A percentile compares a stretch with the other conserved stretches of the same genome.
Conservation (phyloP, 1,140 invertebrate species). For the Lepidurus packardi region DNA sequence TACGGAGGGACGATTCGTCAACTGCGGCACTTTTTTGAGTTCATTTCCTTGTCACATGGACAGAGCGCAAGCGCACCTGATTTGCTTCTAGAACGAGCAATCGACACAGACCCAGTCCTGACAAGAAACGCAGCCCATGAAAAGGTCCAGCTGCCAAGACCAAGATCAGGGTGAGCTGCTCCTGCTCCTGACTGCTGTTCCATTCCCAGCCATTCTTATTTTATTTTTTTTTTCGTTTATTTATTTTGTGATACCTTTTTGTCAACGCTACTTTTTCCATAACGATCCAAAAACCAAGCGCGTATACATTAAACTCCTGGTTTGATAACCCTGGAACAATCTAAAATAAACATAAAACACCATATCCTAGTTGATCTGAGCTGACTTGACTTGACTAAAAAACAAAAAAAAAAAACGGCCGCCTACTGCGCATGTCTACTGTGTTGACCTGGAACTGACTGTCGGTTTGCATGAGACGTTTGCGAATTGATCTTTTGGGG, state of each 20-base stretch:
- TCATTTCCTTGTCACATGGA: not conserved
- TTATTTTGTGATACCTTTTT: not conserved
- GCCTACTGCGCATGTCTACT: not conserved
- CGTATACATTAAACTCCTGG: too few species aligned
- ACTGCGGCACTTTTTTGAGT: conserved; percentile 11
- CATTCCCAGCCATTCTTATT: not conserved
- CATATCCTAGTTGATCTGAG: too few species aligned
- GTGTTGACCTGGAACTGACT: not conserved
- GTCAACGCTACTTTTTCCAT: not conserved
- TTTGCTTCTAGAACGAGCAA: not conserved
- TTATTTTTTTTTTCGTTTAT: not conserved
- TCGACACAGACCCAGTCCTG: not conserved
- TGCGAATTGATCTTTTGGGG: not conserved
- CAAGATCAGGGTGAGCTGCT: conserved; percentile 17
- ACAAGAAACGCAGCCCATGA: not conserved
- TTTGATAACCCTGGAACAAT: too few species aligned
- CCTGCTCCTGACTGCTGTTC: not conserved
- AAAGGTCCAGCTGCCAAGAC: not conserved
- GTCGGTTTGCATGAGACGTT: not conserved
- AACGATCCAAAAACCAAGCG: too few species aligned
- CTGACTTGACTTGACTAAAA: not conserved
- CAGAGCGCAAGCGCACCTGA: not conserved
- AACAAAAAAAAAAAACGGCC: not conserved
- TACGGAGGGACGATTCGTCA: conserved; percentile 8
- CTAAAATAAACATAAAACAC: not conserved